Evolutionary conservation across 2,797 vertebrate genomes (phyloP).

Genomic region (Staurois parvus): DNA sequence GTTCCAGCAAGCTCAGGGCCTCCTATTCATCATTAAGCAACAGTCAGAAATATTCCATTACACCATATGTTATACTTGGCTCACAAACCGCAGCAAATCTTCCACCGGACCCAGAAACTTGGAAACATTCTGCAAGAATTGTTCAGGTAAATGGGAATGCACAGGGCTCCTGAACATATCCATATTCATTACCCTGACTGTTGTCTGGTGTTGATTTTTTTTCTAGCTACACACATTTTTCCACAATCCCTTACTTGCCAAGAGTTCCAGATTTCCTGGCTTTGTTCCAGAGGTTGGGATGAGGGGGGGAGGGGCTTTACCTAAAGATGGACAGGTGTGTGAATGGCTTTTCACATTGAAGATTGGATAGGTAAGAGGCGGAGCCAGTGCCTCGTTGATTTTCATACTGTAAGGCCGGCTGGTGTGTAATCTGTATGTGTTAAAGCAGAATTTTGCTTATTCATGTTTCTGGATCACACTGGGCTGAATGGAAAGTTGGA

Average conservation of each 20-base stretch:
- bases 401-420: not conserved
- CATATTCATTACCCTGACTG: not conserved
- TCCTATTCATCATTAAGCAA: conserved; percentile 47
- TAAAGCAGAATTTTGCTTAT: conserved; percentile 54
- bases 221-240: conserved; percentile 32
- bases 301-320: not conserved
- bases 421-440: conserved; percentile 30
- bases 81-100: conserved; percentile 37
- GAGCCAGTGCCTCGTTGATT: no score
- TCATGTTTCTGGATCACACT: conserved; percentile 61
- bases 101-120: conserved; percentile 26
- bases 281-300: not conserved
- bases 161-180: not conserved
- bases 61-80: conserved; percentile 55
- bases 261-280: not conserved
- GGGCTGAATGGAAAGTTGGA: conserved; percentile 60
- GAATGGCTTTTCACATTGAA: not conserved
- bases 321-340: not conserved
- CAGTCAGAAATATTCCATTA: conserved; percentile 54
- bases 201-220: conserved; percentile 1
- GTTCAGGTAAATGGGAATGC: conserved; percentile 16
- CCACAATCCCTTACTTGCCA: not conserved
- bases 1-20: conserved; percentile 42
- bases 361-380: not conserved
- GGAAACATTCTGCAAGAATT: conserved; percentile 11